phyloP scores from a whole-genome alignment of 1,140 invertebrate genomes.

The Meloidogyne floridensis region DNA sequence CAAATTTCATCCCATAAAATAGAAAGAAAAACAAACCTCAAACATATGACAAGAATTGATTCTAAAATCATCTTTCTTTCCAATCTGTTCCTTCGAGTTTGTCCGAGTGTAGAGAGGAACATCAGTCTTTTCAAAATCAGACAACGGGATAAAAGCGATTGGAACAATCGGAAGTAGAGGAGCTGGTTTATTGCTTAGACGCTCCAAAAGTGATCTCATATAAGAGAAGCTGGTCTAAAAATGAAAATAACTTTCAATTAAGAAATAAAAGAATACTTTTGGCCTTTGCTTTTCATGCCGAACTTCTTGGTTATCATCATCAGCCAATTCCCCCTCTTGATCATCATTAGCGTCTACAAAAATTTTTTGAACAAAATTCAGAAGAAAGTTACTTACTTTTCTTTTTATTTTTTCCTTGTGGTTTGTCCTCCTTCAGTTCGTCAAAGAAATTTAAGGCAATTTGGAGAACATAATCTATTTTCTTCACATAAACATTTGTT shows the following conservation, averaged over 20 bases:
- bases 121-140: conserved; percentile 48
- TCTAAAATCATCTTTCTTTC: conserved; percentile 67
- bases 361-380: background rate
- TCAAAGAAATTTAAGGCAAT: conserved; percentile 42
- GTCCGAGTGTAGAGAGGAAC: conserved; percentile 45
- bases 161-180: conserved; percentile 42
- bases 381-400: background rate
- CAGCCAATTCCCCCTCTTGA: conserved; percentile 1
- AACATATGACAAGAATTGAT: conserved; percentile 66
- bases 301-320: background rate
- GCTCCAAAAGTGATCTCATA: conserved; percentile 11
- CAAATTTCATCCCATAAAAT: no score
- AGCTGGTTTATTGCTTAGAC: conserved; percentile 9
- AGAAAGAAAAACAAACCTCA: background rate
- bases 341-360: conserved; percentile 8
- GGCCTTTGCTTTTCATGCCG: conserved; percentile 11
- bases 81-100: conserved; percentile 50
- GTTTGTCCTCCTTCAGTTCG: conserved; percentile 33
- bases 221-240: background rate
- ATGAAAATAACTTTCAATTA: background rate
- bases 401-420: conserved; percentile 27
- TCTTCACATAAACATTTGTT: conserved; percentile 41
- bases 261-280: conserved; percentile 3
- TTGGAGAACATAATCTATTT: conserved; percentile 42
- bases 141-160: conserved; percentile 45